phyloP scores from a whole-genome alignment of 2,797 vertebrate species.

The Hemibagrus guttatus region DNA sequence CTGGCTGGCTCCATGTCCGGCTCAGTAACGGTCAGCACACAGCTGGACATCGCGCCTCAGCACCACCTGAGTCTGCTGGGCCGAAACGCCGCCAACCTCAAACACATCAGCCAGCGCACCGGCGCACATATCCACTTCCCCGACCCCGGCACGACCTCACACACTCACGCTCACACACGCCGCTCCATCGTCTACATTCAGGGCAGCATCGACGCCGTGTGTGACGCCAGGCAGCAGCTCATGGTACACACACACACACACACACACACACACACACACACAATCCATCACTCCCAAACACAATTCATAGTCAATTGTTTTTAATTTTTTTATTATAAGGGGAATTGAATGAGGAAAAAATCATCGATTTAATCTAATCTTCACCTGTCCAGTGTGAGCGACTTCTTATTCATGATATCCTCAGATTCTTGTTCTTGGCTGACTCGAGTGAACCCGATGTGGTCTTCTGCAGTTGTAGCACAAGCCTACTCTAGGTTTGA shows the following conservation, averaged over 20 bases:
- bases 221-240: slow-evolving; percentile 95
- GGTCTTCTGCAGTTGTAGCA: too few relatives aligned
- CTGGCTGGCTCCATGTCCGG: slow-evolving; percentile 90
- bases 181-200: slow-evolving; percentile 99
- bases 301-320: too few relatives aligned
- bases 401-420: too few relatives aligned
- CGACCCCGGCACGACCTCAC: slow-evolving; percentile 81
- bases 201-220: slow-evolving; percentile 97
- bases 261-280: not conserved
- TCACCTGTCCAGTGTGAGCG: too few relatives aligned
- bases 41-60: slow-evolving; percentile 94
- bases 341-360: not conserved
- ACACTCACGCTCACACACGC: slow-evolving; percentile 65
- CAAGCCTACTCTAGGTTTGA: too few relatives aligned
- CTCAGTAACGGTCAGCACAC: slow-evolving; percentile 92
- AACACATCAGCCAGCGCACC: slow-evolving; percentile 96
- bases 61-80: slow-evolving; percentile 99
- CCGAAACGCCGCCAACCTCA: slow-evolving; percentile 94
- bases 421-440: too few relatives aligned
- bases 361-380: too few relatives aligned
- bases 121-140: slow-evolving; percentile 99
- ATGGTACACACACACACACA: slow-evolving; percentile 81
- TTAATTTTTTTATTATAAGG: too few relatives aligned
- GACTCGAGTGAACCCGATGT: too few relatives aligned
- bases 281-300: not conserved